Evolutionary conservation across 1,140 invertebrate species (phyloP).

Genomic region (Physella acuta): DNA sequence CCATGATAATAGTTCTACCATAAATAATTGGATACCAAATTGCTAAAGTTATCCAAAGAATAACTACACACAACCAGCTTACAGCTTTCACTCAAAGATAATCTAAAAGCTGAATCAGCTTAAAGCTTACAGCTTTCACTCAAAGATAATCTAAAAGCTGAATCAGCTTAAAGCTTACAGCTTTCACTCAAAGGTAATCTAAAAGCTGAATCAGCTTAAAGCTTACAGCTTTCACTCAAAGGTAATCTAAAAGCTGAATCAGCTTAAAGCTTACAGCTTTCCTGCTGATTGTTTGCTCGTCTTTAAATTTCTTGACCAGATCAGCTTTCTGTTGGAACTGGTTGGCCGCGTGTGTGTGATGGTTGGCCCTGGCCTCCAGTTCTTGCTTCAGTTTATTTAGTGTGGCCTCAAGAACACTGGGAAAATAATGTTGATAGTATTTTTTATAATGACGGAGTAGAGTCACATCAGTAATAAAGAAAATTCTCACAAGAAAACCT

Average conservation of each 20-base stretch:
- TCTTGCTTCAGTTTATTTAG: background rate
- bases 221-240: background rate
- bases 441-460: background rate
- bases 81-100: background rate
- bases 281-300: background rate
- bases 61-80: too few species aligned
- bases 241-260: background rate
- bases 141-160: background rate
- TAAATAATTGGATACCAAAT: too few species aligned
- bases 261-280: background rate
- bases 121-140: background rate
- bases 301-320: slow-evolving; percentile 8
- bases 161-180: background rate
- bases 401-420: slow-evolving; percentile 4
- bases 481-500: background rate
- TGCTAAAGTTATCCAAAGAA: too few species aligned
- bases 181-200: background rate
- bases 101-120: background rate
- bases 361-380: background rate
- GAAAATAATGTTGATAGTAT: background rate
- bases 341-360: background rate
- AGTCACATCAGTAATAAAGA: background rate
- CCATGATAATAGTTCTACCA: too few species aligned
- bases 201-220: background rate
- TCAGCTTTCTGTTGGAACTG: slow-evolving; percentile 5